Conservation (phyloP, 2,113 vertebrate genomes). For the Anguilla rostrata region DNA sequence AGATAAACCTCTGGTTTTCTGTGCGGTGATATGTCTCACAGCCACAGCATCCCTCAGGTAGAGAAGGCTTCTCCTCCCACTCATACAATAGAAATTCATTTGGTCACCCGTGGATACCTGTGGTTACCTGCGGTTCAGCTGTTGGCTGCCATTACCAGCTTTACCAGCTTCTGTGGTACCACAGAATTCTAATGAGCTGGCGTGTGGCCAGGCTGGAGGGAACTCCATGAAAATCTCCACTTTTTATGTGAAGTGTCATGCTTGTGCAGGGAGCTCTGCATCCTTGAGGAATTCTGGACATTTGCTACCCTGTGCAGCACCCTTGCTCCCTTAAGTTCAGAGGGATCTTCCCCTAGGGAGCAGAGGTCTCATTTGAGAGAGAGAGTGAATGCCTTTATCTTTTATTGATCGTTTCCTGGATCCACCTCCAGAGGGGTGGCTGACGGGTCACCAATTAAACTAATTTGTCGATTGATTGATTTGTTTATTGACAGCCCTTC, state of each 20-base stretch:
- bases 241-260: neutral
- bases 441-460: neutral
- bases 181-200: too few relatives aligned
- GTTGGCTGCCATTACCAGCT: too few relatives aligned
- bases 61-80: too few relatives aligned
- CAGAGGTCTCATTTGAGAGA: neutral
- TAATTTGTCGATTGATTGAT: neutral
- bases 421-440: neutral
- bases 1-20: too few relatives aligned
- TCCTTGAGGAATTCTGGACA: neutral
- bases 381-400: neutral
- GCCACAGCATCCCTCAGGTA: too few relatives aligned
- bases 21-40: too few relatives aligned
- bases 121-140: too few relatives aligned
- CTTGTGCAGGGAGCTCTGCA: neutral
- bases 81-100: too few relatives aligned
- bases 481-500: neutral
- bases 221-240: neutral
- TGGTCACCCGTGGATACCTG: too few relatives aligned
- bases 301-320: neutral
- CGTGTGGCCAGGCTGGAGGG: too few relatives aligned
- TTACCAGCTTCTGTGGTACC: too few relatives aligned
- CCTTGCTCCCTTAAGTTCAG: neutral
- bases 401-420: neutral
- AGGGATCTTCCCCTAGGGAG: neutral